Base-by-base conservation (phyloP, 2,113 vertebrate species). In the Channa maculata region DNA sequence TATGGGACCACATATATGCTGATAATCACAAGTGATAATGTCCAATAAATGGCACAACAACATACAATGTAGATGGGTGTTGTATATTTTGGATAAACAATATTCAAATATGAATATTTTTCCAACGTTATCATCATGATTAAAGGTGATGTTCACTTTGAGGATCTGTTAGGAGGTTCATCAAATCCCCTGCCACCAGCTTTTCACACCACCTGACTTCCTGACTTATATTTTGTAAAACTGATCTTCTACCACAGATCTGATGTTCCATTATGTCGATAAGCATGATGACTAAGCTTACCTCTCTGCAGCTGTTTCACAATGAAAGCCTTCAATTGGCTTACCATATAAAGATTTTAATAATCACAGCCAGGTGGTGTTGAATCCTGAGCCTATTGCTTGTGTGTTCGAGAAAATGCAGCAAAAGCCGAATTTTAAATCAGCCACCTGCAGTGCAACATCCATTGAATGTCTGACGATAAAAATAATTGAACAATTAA, bases 401-500 rank as follows among this genome's bases (percentile, higher is more conserved):
- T 64, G 41, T 39, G 41, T 9, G 43, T 38, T 8, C 37, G 33
- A 37, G 7, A 49, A 49, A 33, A 39, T 36, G 11, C 9, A 4
- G 43, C 14, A 24, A 24, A 24, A 24, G 24, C 24, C 24, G 24
- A 24, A 34, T 61, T 71, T 71, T 54, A 12, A 63, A 73, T 73
- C 60, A 54, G 12, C 36, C 51, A 46, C 71, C 50, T 1, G 24
- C 62, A 39, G 46, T 10, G 46, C 36, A 38, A 14, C 6, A 46
- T 48, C 43, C 6, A 39, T 24, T 24, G 24, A 24, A 24, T 24
- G 24, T 24, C 24, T 24, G 24, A 24, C 24, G 24, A 24, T 24
- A 51, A 46, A 0, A 0, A 11, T 3, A 43, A 41, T 8, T 24
- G 24, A 24, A 24, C 24, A 12, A 44, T 41, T 8, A 38, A n/a